A percentile compares a stretch with the other conserved stretches of the same genome.
Evolutionary conservation across 2,888 invertebrate species (phyloP).

Genomic region (Asteroscopus sphinx): DNA sequence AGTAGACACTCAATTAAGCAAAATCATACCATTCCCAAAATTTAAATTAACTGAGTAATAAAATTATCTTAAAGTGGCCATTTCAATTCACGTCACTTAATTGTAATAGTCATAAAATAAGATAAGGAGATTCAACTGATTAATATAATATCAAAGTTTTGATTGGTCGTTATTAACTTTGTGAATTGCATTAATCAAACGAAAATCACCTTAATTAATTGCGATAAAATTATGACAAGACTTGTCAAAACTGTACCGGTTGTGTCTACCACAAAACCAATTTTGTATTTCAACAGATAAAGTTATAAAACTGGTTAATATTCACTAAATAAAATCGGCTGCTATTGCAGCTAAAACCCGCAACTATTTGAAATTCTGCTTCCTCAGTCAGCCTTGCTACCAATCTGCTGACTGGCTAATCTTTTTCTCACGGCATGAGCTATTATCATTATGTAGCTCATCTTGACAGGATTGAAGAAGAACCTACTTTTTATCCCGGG

Average conservation of each 20-base stretch:
- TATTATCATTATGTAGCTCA: too few relatives aligned
- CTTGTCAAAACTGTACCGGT: slow-evolving; percentile 1
- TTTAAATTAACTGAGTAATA: slow-evolving; percentile 8
- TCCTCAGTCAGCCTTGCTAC: too few relatives aligned
- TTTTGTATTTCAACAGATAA: not conserved
- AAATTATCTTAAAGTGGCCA: slow-evolving; percentile 11
- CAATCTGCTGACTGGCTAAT: too few relatives aligned
- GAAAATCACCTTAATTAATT: slow-evolving; percentile 15
- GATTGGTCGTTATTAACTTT: slow-evolving; percentile 23
- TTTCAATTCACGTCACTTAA: slow-evolving; percentile 18
- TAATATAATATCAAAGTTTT: slow-evolving; percentile 20
- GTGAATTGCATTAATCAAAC: slow-evolving; percentile 14
- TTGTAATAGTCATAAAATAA: not conserved
- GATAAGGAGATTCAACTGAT: slow-evolving; percentile 1
- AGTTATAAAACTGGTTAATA: not conserved
- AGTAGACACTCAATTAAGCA: slow-evolving; percentile 26
- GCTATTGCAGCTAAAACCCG: too few relatives aligned
- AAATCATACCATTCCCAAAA: slow-evolving; percentile 7
- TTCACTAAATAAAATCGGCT: too few relatives aligned
- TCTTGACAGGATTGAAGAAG: too few relatives aligned
- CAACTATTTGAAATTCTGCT: too few relatives aligned
- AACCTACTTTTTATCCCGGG: too few relatives aligned
- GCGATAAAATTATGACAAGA: slow-evolving; percentile 9
- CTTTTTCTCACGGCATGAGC: too few relatives aligned
- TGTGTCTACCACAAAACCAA: slow-evolving; percentile 3